Evolutionary conservation across 2,888 invertebrate genomes (phyloP).

Genomic region (Liopterus haemorrhoidalis): DNA sequence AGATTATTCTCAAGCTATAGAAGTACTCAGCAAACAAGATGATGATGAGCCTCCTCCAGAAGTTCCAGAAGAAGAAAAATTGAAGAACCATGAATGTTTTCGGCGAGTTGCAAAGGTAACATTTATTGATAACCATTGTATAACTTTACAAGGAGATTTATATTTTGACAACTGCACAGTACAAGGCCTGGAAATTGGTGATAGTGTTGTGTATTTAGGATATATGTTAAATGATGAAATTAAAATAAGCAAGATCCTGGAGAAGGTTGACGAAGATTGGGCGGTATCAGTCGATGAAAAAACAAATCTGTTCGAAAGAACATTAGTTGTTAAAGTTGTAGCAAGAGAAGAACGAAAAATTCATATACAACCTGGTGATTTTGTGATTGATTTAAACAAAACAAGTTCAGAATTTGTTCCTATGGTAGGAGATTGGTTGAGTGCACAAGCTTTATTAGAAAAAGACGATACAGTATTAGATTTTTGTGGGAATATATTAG

Average conservation of each 20-base stretch:
- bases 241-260: conserved; percentile 52
- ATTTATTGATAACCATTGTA: conserved; percentile 46
- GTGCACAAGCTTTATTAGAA: conserved; percentile 57
- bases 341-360: conserved; percentile 43
- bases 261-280: conserved; percentile 42
- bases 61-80: conserved; percentile 19
- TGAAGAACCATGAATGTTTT: conserved; percentile 35
- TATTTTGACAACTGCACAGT: conserved; percentile 50
- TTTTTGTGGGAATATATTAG: conserved; percentile 53
- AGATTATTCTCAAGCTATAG: too few species aligned
- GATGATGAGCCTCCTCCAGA: too few species aligned
- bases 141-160: conserved; percentile 54
- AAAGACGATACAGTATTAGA: conserved; percentile 52
- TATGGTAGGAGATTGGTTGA: conserved; percentile 63
- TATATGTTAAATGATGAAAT: conserved; percentile 32
- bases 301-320: conserved; percentile 39
- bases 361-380: conserved; percentile 43
- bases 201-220: conserved; percentile 48
- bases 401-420: conserved; percentile 61
- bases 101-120: conserved; percentile 54
- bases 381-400: conserved; percentile 57
- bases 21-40: too few species aligned
- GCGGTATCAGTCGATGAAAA: conserved; percentile 36
- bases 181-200: conserved; percentile 48
- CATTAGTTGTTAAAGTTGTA: conserved; percentile 45